phyloP scores from a whole-genome alignment of 2,113 vertebrate species.

The Zosterops japonicus region DNA sequence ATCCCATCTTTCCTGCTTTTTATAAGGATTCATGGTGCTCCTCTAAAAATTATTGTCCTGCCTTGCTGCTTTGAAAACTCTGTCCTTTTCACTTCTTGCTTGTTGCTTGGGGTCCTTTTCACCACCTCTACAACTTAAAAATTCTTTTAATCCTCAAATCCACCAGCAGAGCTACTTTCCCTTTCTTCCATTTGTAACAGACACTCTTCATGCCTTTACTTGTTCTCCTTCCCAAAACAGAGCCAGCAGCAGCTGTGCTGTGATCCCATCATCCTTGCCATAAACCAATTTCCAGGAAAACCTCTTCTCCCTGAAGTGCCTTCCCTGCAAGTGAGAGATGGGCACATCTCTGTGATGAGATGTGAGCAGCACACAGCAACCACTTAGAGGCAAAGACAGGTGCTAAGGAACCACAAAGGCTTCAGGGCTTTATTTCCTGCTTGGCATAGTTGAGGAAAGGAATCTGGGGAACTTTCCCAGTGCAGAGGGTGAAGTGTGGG shows the following conservation, averaged over 20 bases:
- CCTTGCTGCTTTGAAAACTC: neutral
- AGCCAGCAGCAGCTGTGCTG: neutral
- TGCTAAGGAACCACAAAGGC: neutral
- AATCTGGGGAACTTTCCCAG: accelerated
- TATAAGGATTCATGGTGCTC: accelerated
- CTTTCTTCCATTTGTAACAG: neutral
- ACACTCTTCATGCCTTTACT: neutral
- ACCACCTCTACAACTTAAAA: accelerated
- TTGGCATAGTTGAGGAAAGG: neutral
- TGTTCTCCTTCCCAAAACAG: neutral
- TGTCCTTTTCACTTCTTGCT: neutral
- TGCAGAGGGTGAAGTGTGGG: neutral
- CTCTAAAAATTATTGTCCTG: neutral
- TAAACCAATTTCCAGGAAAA: neutral
- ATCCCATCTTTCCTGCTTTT: neutral
- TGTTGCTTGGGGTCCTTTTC: neutral
- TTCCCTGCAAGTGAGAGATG: neutral
- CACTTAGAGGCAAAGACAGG: neutral
- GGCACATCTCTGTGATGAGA: too few relatives aligned
- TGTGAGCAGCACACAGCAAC: accelerated
- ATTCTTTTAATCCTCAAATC: neutral
- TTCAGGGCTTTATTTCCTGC: neutral
- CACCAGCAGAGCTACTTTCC: neutral
- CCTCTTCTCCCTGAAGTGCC: neutral
- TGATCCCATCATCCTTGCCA: neutral